Evolutionary conservation across 2,888 invertebrate genomes (phyloP), one percentile per base, ranked within the genome.

Genomic region (Pandemis cinnamomeana): DNA sequence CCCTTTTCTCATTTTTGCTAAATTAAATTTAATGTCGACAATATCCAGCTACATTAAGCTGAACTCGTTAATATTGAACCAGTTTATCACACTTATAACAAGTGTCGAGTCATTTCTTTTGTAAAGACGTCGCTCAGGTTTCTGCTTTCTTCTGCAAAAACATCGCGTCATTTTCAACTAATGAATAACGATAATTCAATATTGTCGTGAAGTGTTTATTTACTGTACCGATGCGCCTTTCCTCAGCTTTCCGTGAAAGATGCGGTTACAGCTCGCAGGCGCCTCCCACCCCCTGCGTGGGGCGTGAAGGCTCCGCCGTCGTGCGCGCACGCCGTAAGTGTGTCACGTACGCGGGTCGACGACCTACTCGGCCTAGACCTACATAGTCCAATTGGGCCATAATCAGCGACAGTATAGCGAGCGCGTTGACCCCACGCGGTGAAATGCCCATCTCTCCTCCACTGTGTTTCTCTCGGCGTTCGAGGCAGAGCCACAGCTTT

Each of bases 281-380:
- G 79, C 86, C 87, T 87, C 88, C 91, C 88, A 83, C 89, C 88
- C 88, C 81, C 77, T 64, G 83, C 84, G 84, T 83, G 88, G 89
- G 90, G 89, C 91, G 92, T 91, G 93, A 93, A 92, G 92, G 92
- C 92, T 89, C 90, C 76, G 87, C 87, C 88, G 82, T 82, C 88
- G 87, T 88, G 90, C 91, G 91, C 90, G 87, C 87, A 90, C 89
- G 91, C 87, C 82, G 83, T 83, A 93, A 93, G 92, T 94, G 89
- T 93, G 94, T 84, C 94, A 89, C 86, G 87, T 94, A 89, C 86
- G 86, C 90, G 91, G 94, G 94, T 94, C 94, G 91, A 91, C 91
- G 94, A 92, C 92, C 93, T 27, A 27, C 94, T 92, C 93, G 94
- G 93, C 94, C 94, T 94, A 94, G 94, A 94, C 94, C 94, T 89